Base-by-base conservation (phyloP, 1,140 invertebrate genomes). In the Dreissena rostriformis region DNA sequence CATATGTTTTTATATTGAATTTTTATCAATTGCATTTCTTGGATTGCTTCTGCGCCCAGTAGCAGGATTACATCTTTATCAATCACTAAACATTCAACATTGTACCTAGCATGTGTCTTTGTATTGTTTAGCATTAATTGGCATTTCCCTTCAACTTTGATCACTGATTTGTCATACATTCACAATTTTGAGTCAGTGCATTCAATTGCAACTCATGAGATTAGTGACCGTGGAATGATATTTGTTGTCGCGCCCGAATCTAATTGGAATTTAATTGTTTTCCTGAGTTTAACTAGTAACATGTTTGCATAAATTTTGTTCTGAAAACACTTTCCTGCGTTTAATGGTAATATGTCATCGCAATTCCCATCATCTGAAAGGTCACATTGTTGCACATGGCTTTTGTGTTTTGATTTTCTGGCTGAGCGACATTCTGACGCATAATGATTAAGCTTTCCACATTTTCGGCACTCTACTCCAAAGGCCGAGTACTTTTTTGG, bases 81-180 rank as follows among this genome's bases (percentile, higher is more conserved):
- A 22, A 67, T 22, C 12, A 67, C 66, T 12, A 67, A 15, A 67
- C 12, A 67, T 22, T 67, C 66, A 14, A 67, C 26, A 11, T 12
- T 22, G 66, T 67, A 67, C 22, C 66, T n/a, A 24, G 12, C 66
- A 67, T 57, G 19, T 14, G 53, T 57, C 53, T 57, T 57, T 57
- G 53, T 12, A 19, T 61, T 61, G 19, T 39, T 68, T n/a, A 28
- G 2, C 26, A 28, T 68, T 28, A 68, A 39, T 68, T 28, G 5
- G 26, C 67, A 68, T 68, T 19, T 68, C 6, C 67, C 67, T 17
- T 68, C 19, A 17, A n/a, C 26, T 68, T 28, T 68, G 19, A 68
- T 68, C 29, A 22, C 67, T 22, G n/a, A 86, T 26, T 12, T 78
- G 76, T 74, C 49, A 74, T 53, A 53, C 72, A 52, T 74, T 26